Conservation (phyloP, 2,888 invertebrate genomes). For the Orthosia gothica region DNA sequence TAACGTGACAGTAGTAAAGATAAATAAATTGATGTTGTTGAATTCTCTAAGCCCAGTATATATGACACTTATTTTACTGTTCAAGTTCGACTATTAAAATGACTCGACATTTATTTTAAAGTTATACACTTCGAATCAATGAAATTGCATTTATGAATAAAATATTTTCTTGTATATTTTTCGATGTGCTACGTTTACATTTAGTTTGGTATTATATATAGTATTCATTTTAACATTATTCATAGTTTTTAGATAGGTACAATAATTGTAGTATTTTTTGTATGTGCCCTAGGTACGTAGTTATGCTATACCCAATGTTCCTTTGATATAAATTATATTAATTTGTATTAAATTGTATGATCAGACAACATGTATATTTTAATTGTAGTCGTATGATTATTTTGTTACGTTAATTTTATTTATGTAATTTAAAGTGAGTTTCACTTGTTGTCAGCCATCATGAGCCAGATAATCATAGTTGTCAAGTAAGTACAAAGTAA, state of each 20-base stretch:
- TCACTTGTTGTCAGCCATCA: slow-evolving; percentile 55
- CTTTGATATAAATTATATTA: slow-evolving; percentile 75
- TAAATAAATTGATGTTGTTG: slow-evolving; percentile 36
- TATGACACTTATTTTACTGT: not conserved
- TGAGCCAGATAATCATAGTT: slow-evolving; percentile 12
- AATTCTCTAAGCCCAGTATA: slow-evolving; percentile 12
- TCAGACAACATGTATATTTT: slow-evolving; percentile 67
- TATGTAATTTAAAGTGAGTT: slow-evolving; percentile 53
- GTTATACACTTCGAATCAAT: slow-evolving; percentile 48
- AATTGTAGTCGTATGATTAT: slow-evolving; percentile 56
- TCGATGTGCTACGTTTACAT: slow-evolving; percentile 79
- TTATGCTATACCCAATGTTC: slow-evolving; percentile 73
- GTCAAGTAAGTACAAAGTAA: slow-evolving; percentile 38
- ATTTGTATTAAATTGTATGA: slow-evolving; percentile 69
- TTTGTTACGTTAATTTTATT: slow-evolving; percentile 64
- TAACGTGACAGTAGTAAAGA: not conserved
- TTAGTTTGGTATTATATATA: slow-evolving; percentile 73
- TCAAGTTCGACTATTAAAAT: not conserved
- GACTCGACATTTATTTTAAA: slow-evolving; percentile 46
- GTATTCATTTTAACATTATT: slow-evolving; percentile 66
- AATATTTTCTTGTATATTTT: slow-evolving; percentile 76
- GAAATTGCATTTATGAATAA: slow-evolving; percentile 80
- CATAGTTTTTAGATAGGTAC: slow-evolving; percentile 68
- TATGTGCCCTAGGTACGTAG: slow-evolving; percentile 74
- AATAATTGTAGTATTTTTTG: slow-evolving; percentile 66